Evolutionary conservation across 2,888 invertebrate genomes (phyloP), one percentile per base, ranked within the genome.

Genomic region (Dolomedes plantarius): DNA sequence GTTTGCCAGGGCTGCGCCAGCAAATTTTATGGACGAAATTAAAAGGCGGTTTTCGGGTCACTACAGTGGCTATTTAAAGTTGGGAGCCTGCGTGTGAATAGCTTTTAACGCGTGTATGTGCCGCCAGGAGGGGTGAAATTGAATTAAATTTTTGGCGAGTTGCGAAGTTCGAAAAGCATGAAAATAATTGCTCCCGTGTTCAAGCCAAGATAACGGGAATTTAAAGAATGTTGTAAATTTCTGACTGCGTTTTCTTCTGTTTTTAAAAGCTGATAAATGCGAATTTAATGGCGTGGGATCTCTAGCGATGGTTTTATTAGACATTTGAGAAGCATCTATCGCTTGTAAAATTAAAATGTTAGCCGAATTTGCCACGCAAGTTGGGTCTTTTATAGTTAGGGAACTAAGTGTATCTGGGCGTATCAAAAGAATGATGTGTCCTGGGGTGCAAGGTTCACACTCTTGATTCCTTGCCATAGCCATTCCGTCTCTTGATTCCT

Each of bases 31-130:
- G 77, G 72, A 23, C 46, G 77, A 85, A 85, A 85, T 85, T 77
- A 85, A 85, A 85, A 85, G 82, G 73, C 72, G 67, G 68, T 77
- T 82, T 73, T 65, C 77, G 83, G 83, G 83, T 85, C 83, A 85
- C 67, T 85, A 50, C 77, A 67, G n/a, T 73, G 72, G 68, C 83
- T 68, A 73, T 85, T 85, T 85, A 85, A 78, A 85, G 77, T 73
- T 56, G 67, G 64, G 50, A 77, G 67, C 76, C 76, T 77, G 72
- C 76, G 32, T 76, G 71, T 41, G 64, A n/a, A n/a, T 39, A 29
- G 64, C 28, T 79, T 56, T 73, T 41, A 73, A 65, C 64, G 71
- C 65, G 11, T 16, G 31, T 41, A 19, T 28, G 16, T 73, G 71
- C 32, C 1, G 39, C n/a, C n/a, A 29, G 28, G 65, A 39, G n/a